Evolutionary conservation across 1,140 invertebrate species (phyloP).

Genomic region (Drosophila repleta): DNA sequence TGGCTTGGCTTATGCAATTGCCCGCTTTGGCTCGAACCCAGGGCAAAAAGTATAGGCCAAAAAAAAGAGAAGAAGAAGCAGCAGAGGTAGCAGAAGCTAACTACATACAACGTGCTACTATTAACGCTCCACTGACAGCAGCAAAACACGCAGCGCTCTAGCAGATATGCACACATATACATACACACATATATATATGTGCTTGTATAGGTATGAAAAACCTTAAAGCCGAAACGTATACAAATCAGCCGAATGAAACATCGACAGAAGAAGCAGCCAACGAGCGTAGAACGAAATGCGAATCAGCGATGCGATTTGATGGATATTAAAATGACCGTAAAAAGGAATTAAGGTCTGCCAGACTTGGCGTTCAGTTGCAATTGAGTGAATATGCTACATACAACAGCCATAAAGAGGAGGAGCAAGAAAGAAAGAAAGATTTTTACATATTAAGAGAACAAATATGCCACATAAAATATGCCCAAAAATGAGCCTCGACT

Average conservation of each 20-base stretch:
- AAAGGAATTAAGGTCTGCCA: constrained; percentile 83
- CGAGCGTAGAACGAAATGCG: constrained; percentile 70
- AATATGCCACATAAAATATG: constrained; percentile 64
- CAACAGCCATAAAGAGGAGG: neutral
- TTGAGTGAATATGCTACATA: constrained; percentile 63
- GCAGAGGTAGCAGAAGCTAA: constrained; percentile 16
- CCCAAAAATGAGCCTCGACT: constrained; percentile 23
- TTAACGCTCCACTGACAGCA: constrained; percentile 77
- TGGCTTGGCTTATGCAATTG: constrained; percentile 56
- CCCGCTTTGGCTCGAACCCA: constrained; percentile 21
- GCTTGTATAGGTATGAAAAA: constrained; percentile 11
- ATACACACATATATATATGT: constrained; percentile 44
- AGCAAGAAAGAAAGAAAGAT: constrained; percentile 26
- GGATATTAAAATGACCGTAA: constrained; percentile 84
- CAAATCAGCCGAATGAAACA: constrained; percentile 80
- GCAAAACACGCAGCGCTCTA: constrained; percentile 58
- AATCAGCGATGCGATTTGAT: constrained; percentile 81
- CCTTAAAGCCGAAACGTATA: constrained; percentile 50
- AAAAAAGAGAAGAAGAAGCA: neutral
- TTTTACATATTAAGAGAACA: constrained; percentile 77
- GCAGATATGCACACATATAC: too few relatives aligned
- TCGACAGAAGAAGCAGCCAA: constrained; percentile 67
- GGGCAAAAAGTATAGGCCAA: constrained; percentile 51
- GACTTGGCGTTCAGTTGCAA: constrained; percentile 79
- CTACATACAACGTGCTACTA: constrained; percentile 69